phyloP scores from a whole-genome alignment of 2,797 vertebrate species.

The Lithobates pipiens region DNA sequence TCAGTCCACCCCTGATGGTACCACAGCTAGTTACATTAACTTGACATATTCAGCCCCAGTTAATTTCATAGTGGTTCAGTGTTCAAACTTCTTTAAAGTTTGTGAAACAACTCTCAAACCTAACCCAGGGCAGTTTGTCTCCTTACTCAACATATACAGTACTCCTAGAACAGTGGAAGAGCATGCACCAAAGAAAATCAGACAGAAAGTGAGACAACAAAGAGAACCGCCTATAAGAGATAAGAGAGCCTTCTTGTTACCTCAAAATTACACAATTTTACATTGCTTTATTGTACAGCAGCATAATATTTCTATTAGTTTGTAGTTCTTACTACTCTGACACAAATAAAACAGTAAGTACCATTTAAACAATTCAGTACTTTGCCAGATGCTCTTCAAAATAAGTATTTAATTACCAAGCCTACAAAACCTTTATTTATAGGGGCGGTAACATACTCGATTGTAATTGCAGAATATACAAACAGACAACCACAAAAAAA shows the following conservation, averaged over 20 bases:
- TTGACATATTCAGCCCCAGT: too few species aligned
- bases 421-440: constrained; percentile 43
- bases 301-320: constrained; percentile 12
- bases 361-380: constrained; percentile 30
- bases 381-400: constrained; percentile 40
- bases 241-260: not conserved
- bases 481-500: constrained; percentile 30
- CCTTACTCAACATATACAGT: too few species aligned
- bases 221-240: too few species aligned
- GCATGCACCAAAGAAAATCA: too few species aligned
- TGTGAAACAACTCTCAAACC: too few species aligned
- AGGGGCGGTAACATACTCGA: constrained; percentile 21
- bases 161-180: too few species aligned
- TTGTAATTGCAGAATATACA: constrained; percentile 48
- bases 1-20: too few species aligned
- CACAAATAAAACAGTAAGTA: constrained; percentile 19
- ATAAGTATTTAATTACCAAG: constrained; percentile 56
- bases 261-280: not conserved
- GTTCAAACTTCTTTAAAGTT: too few species aligned
- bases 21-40: too few species aligned
- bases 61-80: too few species aligned
- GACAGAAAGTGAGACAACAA: too few species aligned
- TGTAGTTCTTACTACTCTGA: not conserved
- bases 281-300: not conserved
- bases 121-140: too few species aligned